Evolutionary conservation across 2,888 invertebrate genomes (phyloP).

Genomic region (Liopterus haemorrhoidalis): DNA sequence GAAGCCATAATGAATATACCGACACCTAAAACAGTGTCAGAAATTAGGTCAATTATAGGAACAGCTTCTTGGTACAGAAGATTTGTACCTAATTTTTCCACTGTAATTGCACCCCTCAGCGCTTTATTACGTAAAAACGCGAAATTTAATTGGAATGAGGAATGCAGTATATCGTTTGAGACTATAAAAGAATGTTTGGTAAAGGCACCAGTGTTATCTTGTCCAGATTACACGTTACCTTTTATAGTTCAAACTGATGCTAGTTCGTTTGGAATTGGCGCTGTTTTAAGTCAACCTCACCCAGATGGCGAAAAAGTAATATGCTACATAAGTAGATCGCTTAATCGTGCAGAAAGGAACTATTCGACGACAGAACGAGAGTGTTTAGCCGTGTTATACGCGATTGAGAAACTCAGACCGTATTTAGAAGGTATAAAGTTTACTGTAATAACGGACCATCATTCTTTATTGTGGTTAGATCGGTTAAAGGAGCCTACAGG

Average conservation of each 20-base stretch:
- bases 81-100: no score
- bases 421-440: slow-evolving; percentile 24
- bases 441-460: slow-evolving; percentile 23
- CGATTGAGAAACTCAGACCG: slow-evolving; percentile 16
- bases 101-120: no score
- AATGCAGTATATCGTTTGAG: slow-evolving; percentile 16
- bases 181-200: slow-evolving; percentile 17
- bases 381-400: slow-evolving; percentile 12
- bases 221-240: slow-evolving; percentile 23
- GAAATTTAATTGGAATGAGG: slow-evolving; percentile 15
- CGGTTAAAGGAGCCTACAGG: slow-evolving; percentile 22
- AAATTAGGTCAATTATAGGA: no score
- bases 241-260: slow-evolving; percentile 24
- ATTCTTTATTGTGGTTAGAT: slow-evolving; percentile 20
- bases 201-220: slow-evolving; percentile 21
- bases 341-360: slow-evolving; percentile 18
- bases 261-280: slow-evolving; percentile 22
- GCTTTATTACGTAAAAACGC: no score
- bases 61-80: no score
- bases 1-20: no score
- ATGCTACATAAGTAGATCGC: slow-evolving; percentile 16
- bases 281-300: slow-evolving; percentile 14
- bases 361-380: slow-evolving; percentile 18
- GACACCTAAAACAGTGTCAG: no score
- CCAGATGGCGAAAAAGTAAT: slow-evolving; percentile 15